Percentiles rank a stretch among this genome's conserved stretches.
Conservation (phyloP, 2,888 invertebrate species). For the Drepanosiphum platanoidis region DNA sequence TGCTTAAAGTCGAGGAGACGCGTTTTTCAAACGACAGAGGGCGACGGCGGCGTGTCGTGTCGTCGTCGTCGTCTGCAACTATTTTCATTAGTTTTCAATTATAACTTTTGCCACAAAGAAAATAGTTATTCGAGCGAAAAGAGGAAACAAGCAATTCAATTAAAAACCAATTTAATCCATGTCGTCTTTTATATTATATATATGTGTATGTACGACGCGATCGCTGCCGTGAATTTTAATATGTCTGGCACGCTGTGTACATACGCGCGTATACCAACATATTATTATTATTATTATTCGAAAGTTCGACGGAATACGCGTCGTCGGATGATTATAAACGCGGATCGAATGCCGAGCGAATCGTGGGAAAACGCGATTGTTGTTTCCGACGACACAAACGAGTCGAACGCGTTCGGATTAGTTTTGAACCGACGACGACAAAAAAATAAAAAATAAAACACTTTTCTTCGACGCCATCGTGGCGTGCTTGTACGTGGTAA, state of each 20-base stretch:
- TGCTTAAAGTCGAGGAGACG: too few species aligned
- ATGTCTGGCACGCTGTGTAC: too few species aligned
- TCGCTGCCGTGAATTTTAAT: slow-evolving; percentile 13
- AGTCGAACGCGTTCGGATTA: too few species aligned
- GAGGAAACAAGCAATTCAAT: slow-evolving; percentile 31
- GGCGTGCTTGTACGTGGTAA: too few species aligned
- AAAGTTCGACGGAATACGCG: neutral
- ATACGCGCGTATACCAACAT: neutral
- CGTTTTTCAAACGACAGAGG: neutral
- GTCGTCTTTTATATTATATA: slow-evolving; percentile 3
- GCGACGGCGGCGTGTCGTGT: neutral
- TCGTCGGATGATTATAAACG: too few species aligned
- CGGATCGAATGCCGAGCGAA: neutral
- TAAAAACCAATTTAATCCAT: slow-evolving; percentile 40
- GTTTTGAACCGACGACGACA: too few species aligned
- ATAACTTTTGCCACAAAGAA: slow-evolving; percentile 40
- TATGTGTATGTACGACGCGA: neutral
- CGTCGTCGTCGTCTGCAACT: neutral
- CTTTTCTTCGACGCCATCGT: too few species aligned
- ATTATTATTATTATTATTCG: too few species aligned
- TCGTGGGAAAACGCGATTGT: neutral
- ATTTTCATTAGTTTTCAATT: slow-evolving; percentile 55
- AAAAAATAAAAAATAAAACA: too few species aligned
- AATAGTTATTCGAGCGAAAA: slow-evolving; percentile 20
- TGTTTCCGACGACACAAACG: too few species aligned